These are phyloP conservation scores for Galerucella pusilla DNA, from an alignment of 2,888 invertebrate genomes.

Conservation along the genomic window DNA sequence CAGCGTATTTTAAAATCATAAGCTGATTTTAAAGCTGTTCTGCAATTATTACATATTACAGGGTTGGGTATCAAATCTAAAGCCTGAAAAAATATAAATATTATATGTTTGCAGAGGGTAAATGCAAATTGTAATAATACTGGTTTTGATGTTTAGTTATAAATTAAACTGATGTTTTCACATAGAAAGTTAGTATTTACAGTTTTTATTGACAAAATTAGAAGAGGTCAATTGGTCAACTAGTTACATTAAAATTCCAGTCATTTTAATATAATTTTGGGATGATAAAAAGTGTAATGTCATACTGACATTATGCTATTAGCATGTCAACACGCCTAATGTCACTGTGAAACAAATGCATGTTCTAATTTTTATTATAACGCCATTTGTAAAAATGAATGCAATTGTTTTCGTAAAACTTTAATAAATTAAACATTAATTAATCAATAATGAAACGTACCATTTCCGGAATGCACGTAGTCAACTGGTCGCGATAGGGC, in stretches of 20 bases:
- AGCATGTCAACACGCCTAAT: constrained; percentile 16
- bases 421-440: constrained; percentile 10
- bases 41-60: constrained; percentile 53
- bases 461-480: constrained; percentile 58
- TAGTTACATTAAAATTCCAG: not conserved
- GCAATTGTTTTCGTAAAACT: not conserved
- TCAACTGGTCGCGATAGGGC: constrained; percentile 57
- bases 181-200: too few species aligned
- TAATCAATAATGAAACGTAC: constrained; percentile 44
- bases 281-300: constrained; percentile 4
- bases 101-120: too few species aligned
- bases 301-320: constrained; percentile 19
- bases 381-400: not conserved
- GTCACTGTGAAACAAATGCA: constrained; percentile 16
- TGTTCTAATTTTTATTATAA: constrained; percentile 12
- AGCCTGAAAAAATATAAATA: constrained; percentile 44
- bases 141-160: too few species aligned
- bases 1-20: constrained; percentile 54
- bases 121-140: too few species aligned
- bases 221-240: too few species aligned
- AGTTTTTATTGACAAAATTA: too few species aligned
- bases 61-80: constrained; percentile 54
- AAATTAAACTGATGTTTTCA: too few species aligned
- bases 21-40: constrained; percentile 50
- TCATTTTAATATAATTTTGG: constrained; percentile 1